Base-by-base conservation (phyloP, 2,113 vertebrate genomes). In the Gymnogyps californianus region DNA sequence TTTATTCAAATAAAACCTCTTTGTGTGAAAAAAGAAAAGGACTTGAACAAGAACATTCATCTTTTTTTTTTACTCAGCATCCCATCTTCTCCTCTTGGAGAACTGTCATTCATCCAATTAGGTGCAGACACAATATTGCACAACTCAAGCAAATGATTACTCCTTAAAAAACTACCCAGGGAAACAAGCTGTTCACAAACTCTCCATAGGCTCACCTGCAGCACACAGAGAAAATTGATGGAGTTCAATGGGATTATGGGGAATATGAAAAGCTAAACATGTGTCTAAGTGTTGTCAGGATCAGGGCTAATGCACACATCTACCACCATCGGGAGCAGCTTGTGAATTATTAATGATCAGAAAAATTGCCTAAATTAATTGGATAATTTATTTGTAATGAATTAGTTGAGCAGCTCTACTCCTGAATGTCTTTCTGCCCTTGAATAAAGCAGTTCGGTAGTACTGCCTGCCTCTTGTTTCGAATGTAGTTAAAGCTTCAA, bases 401-500 rank as follows among this genome's bases (percentile, higher is more conserved):
- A 97, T 96, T 95, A 96, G 96, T 94, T 2, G 86, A 90, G 71
- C 47, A 94, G 49, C 72, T 96, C 75, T 91, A 29, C 95, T 96
- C 87, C 89, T 75, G 94, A 98, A 97, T 90, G 93, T 97, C 97
- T 98, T 97, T 89, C 77, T 97, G 96, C 96, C 97, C 96, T 98
- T 98, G 98, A 98, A 98, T 96, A 97, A 97, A 98, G 80, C 93
- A 91, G 91, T 49, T 97, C 70, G 84, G 93, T 95, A 93, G 92
- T 65, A 84, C 92, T 89, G 90, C 86, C 92, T 97, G 97, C 93
- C 92, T 98, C 97, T 98, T 98, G 96, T 97, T 97, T 92, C 58
- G 90, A 96, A 97, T 89, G 96, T 95, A 98, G 95, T 98, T 97
- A 98, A 98, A 97, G 89, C 97, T 98, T 98, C 98, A 98, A 94